Conservation (phyloP, 2,888 invertebrate species). For the Athrips mouffetella region DNA sequence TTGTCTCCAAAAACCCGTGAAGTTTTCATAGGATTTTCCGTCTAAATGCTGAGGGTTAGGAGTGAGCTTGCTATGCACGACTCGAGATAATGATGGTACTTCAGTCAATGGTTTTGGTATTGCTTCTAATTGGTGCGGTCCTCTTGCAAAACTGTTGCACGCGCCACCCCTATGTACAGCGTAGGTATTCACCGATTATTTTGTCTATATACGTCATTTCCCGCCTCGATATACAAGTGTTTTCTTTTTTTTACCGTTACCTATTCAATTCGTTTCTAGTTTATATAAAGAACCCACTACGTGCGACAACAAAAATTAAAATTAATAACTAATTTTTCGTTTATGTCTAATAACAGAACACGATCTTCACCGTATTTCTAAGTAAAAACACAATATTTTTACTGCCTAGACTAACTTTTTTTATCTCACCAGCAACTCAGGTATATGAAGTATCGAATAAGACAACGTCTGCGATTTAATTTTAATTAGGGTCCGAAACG, state of each 20-base stretch:
- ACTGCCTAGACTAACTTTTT: too few species aligned
- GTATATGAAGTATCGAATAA: too few species aligned
- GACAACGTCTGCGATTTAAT: slow-evolving; percentile 38
- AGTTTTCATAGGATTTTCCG: slow-evolving; percentile 59
- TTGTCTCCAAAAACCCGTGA: slow-evolving; percentile 75
- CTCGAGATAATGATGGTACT: slow-evolving; percentile 75
- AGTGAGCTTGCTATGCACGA: slow-evolving; percentile 46
- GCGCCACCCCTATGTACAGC: slow-evolving; percentile 65
- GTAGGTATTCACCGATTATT: not conserved
- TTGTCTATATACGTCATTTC: not conserved
- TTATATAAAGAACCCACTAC: too few species aligned
- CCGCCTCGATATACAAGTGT: too few species aligned
- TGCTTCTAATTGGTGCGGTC: slow-evolving; percentile 73
- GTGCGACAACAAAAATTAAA: too few species aligned
- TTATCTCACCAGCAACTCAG: too few species aligned
- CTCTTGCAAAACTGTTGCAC: slow-evolving; percentile 75
- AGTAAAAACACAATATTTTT: too few species aligned
- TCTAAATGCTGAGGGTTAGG: slow-evolving; percentile 49
- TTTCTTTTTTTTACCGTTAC: too few species aligned
- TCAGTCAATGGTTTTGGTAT: slow-evolving; percentile 70
- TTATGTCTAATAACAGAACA: too few species aligned
- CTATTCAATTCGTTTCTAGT: too few species aligned
- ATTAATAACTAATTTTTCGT: too few species aligned
- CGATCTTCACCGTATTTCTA: too few species aligned
- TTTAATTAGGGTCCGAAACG: slow-evolving; percentile 57